Conservation (phyloP, 2,797 vertebrate genomes). For the Phoebastria nigripes region DNA sequence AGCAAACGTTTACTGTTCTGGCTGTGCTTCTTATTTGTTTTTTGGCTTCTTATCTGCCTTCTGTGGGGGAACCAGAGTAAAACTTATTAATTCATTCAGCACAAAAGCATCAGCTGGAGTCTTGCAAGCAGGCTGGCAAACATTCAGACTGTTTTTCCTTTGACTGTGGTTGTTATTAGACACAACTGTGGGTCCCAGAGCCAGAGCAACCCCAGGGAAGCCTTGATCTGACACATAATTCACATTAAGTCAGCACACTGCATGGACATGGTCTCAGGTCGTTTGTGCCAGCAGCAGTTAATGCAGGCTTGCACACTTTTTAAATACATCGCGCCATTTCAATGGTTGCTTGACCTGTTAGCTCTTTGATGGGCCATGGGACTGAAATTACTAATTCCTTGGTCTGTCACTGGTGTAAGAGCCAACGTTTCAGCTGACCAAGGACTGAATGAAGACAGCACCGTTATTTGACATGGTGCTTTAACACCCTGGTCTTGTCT, state of each 20-base stretch:
- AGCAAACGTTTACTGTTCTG: background rate
- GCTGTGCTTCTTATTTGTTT: background rate
- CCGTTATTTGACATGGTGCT: fast-evolving
- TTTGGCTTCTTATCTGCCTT: background rate
- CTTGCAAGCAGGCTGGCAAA: background rate
- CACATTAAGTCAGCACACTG: background rate
- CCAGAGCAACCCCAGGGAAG: background rate
- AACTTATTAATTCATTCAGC: background rate
- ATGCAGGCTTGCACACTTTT: background rate
- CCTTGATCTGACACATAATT: background rate
- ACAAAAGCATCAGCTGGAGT: background rate
- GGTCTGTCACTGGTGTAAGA: background rate
- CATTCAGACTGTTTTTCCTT: background rate
- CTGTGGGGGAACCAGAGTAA: background rate
- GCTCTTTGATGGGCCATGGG: background rate
- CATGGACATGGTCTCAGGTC: fast-evolving
- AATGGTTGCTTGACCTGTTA: background rate
- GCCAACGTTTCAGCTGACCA: background rate
- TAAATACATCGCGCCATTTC: fast-evolving
- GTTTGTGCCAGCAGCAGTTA: background rate
- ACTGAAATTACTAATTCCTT: background rate
- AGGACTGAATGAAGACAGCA: background rate
- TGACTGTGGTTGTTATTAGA: background rate
- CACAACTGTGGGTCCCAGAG: background rate
- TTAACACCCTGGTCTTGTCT: fast-evolving